Conservation (phyloP, 2,797 vertebrate species). For the Melanotaenia boesemani region DNA sequence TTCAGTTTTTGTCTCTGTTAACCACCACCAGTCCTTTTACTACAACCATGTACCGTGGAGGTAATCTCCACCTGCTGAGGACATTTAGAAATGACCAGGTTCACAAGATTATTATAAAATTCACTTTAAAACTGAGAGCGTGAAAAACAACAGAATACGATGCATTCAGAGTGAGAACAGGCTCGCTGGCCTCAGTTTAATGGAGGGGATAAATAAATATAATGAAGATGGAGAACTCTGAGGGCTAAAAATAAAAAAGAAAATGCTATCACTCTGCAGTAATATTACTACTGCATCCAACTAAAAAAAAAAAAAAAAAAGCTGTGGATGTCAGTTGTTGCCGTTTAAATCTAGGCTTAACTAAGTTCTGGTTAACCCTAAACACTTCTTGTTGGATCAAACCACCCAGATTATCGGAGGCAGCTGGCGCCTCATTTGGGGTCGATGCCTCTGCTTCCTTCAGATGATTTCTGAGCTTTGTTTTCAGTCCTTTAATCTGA, state of each 20-base stretch:
- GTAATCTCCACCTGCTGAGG: no score
- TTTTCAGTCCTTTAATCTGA: slow-evolving; percentile 70
- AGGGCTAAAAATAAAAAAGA: background rate
- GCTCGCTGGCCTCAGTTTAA: background rate
- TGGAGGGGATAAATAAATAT: no score
- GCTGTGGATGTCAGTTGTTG: background rate
- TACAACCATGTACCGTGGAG: no score
- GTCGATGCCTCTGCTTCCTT: slow-evolving; percentile 61
- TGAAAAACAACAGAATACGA: background rate
- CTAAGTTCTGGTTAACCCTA: slow-evolving; percentile 3
- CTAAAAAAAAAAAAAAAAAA: background rate
- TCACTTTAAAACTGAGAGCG: no score
- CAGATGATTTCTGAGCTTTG: slow-evolving; percentile 66
- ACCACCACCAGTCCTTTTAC: no score
- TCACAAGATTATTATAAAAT: no score
- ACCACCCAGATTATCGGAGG: slow-evolving; percentile 6
- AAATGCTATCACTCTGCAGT: background rate
- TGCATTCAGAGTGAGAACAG: background rate
- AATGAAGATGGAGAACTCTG: background rate
- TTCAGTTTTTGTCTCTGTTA: no score
- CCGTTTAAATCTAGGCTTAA: background rate
- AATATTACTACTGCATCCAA: background rate
- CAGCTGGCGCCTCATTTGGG: slow-evolving; percentile 41
- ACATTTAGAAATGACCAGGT: no score
- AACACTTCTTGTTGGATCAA: background rate